Conservation (phyloP, 2,888 invertebrate genomes). For the Drosophila crucigera region DNA sequence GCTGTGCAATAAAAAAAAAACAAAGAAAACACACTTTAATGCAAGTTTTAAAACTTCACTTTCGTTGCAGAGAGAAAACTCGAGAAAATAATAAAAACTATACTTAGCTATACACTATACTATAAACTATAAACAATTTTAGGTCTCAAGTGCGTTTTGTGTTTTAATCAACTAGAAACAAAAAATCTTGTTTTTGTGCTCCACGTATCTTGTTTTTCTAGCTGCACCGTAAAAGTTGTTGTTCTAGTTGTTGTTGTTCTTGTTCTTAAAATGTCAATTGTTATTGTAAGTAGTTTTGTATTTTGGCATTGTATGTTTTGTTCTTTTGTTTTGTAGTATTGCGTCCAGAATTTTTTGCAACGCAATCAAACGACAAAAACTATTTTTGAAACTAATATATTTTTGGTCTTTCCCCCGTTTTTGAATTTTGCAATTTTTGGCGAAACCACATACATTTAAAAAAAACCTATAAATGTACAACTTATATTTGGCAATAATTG, state of each 20-base stretch:
- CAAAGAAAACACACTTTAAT: slow-evolving; percentile 36
- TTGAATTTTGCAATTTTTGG: slow-evolving; percentile 71
- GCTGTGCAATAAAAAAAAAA: slow-evolving; percentile 43
- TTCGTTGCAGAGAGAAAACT: slow-evolving; percentile 57
- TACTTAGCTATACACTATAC: slow-evolving; percentile 27
- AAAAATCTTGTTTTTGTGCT: slow-evolving; percentile 40
- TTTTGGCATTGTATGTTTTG: slow-evolving; percentile 32
- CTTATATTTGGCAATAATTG: slow-evolving; percentile 27
- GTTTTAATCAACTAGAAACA: slow-evolving; percentile 31
- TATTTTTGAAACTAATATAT: slow-evolving; percentile 74
- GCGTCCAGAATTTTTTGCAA: slow-evolving; percentile 39
- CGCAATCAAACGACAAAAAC: slow-evolving; percentile 16
- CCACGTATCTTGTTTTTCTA: slow-evolving; percentile 41
- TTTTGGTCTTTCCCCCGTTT: slow-evolving; percentile 76
- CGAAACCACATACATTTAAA: slow-evolving; percentile 26
- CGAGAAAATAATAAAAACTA: slow-evolving; percentile 32
- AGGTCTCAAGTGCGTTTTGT: slow-evolving; percentile 28
- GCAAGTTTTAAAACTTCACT: slow-evolving; percentile 53
- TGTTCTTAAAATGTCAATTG: slow-evolving; percentile 41
- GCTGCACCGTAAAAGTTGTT: slow-evolving; percentile 46
- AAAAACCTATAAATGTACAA: slow-evolving; percentile 22
- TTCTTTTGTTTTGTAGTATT: slow-evolving; percentile 11
- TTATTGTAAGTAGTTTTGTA: slow-evolving; percentile 64
- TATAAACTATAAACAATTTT: slow-evolving; percentile 17
- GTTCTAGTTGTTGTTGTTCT: slow-evolving; percentile 29